Percentiles rank a stretch among this genome's conserved stretches.
phyloP scores from a whole-genome alignment of 2,888 invertebrate species.

The Platynereis dumerilii region DNA sequence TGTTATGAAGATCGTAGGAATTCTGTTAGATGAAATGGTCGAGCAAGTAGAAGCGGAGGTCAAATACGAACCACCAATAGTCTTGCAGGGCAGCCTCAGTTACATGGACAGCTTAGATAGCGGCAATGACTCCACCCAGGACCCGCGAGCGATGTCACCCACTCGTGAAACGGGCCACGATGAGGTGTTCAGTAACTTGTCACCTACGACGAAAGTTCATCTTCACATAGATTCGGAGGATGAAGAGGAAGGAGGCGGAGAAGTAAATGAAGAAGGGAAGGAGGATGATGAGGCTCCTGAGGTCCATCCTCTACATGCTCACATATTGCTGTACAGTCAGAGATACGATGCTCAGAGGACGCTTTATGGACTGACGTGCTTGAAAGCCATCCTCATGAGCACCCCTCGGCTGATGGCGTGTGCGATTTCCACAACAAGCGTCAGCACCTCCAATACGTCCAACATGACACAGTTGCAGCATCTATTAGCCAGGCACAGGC shows the following conservation, averaged over 20 bases:
- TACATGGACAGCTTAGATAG: not conserved
- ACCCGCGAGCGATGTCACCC: not conserved
- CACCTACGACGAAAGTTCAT: constrained; percentile 13
- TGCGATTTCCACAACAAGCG: constrained; percentile 77
- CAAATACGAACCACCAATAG: not conserved
- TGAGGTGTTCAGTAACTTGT: constrained; percentile 2
- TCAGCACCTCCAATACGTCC: constrained; percentile 65
- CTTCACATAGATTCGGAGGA: constrained; percentile 10
- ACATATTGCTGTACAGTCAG: constrained; percentile 78
- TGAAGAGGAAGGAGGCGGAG: constrained; percentile 2
- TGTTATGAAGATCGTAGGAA: constrained; percentile 20
- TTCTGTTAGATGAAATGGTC: constrained; percentile 65
- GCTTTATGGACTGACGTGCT: constrained; percentile 76
- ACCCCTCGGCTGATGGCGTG: constrained; percentile 78
- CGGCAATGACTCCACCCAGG: not conserved
- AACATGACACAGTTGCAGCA: constrained; percentile 67
- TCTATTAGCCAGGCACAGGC: constrained; percentile 77
- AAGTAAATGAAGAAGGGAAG: not conserved
- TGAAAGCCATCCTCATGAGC: constrained; percentile 75
- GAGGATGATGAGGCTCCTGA: constrained; percentile 28
- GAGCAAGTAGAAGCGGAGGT: constrained; percentile 61
- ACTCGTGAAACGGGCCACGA: not conserved
- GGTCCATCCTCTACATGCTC: constrained; percentile 81
- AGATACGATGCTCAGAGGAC: constrained; percentile 79
- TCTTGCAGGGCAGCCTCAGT: not conserved